A percentile compares a stretch with the other conserved stretches of the same genome.
Evolutionary conservation across 2,797 vertebrate genomes (phyloP).

Genomic region (Rhadinocentrus ornatus): DNA sequence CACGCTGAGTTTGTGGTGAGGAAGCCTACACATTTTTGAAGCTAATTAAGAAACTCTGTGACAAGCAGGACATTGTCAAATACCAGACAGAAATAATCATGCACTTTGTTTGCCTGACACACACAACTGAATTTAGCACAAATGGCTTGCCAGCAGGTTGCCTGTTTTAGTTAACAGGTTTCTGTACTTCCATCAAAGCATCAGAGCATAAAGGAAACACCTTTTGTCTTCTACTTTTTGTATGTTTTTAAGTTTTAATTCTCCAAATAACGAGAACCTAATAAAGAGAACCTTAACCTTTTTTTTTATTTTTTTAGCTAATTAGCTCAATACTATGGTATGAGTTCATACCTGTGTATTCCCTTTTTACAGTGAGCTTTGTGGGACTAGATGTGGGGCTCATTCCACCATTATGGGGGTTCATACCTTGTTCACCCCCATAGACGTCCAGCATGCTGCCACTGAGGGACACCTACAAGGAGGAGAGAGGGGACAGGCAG

Average conservation of each 20-base stretch:
- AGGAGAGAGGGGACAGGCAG: slow-evolving; percentile 19
- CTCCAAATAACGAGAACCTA: neutral
- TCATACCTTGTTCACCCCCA: slow-evolving; percentile 90
- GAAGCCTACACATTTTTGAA: slow-evolving; percentile 46
- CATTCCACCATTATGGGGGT: slow-evolving; percentile 87
- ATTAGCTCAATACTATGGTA: slow-evolving; percentile 64
- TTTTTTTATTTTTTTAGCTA: slow-evolving; percentile 1
- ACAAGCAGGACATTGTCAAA: slow-evolving; percentile 34
- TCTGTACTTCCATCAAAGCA: slow-evolving; percentile 8
- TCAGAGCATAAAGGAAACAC: neutral
- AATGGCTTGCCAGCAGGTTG: slow-evolving; percentile 5
- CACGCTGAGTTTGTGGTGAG: slow-evolving; percentile 47
- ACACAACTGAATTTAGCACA: slow-evolving; percentile 24
- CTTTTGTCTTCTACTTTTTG: slow-evolving; percentile 1
- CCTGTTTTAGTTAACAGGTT: slow-evolving; percentile 25
- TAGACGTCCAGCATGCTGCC: slow-evolving; percentile 94
- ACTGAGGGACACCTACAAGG: slow-evolving; percentile 81
- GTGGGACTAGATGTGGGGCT: slow-evolving; percentile 88
- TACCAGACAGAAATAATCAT: slow-evolving; percentile 33
- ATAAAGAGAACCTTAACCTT: neutral
- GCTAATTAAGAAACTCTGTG: slow-evolving; percentile 30
- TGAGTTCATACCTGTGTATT: slow-evolving; percentile 89
- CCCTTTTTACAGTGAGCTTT: slow-evolving; percentile 91
- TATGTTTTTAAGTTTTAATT: neutral
- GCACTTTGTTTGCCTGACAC: slow-evolving; percentile 44